phyloP scores from a whole-genome alignment of 2,797 vertebrate genomes.

The Myripristis jacobus region DNA sequence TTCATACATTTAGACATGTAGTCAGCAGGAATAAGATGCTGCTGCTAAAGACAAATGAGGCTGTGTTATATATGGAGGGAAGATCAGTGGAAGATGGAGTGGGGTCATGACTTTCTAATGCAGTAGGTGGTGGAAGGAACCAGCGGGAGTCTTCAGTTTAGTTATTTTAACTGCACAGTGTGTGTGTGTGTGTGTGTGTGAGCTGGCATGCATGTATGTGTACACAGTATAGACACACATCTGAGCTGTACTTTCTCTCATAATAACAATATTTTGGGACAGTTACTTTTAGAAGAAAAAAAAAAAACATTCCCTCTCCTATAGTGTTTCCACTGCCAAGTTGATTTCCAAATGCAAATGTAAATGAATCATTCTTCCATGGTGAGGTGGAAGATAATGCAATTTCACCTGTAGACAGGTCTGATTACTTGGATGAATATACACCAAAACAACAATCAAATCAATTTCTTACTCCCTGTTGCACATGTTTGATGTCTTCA shows the following conservation, averaged over 20 bases:
- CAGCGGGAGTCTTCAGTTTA: conserved; percentile 53
- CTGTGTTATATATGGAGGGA: conserved; percentile 49
- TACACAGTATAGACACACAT: conserved; percentile 3
- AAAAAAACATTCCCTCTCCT: conserved; percentile 1
- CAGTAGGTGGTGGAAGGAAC: conserved; percentile 60
- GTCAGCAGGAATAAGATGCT: conserved; percentile 58
- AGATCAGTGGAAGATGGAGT: conserved; percentile 63
- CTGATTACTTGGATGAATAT: conserved; percentile 16
- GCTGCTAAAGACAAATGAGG: conserved; percentile 64
- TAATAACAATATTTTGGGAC: conserved; percentile 17
- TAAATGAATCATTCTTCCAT: neutral
- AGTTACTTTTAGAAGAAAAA: conserved; percentile 9
- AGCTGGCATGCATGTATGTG: conserved; percentile 10
- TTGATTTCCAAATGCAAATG: conserved; percentile 6
- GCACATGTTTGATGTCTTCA: conserved; percentile 7
- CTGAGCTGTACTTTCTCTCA: conserved; percentile 18
- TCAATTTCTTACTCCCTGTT: conserved; percentile 1
- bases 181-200: conserved; percentile 8
- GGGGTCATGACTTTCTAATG: conserved; percentile 58
- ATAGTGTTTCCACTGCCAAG: neutral
- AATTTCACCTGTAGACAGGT: conserved; percentile 5
- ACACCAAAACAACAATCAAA: conserved; percentile 1
- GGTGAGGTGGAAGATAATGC: neutral
- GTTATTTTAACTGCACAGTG: conserved; percentile 51
- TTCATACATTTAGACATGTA: conserved; percentile 53